phyloP scores from a whole-genome alignment of 2,797 vertebrate species.

The Emys orbicularis region DNA sequence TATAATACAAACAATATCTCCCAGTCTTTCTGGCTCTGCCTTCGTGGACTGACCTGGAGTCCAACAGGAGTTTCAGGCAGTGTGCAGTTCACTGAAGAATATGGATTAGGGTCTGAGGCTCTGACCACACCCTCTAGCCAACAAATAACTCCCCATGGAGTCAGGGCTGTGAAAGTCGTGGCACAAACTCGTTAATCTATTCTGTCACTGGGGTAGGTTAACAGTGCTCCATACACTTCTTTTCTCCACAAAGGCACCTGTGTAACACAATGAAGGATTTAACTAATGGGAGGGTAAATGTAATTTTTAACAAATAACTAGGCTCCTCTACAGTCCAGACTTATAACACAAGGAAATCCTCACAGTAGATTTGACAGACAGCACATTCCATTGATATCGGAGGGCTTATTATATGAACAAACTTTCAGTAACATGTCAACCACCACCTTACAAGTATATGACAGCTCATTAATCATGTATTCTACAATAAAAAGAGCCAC shows the following conservation, averaged over 20 bases:
- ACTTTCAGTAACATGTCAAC: neutral
- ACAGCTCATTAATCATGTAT: neutral
- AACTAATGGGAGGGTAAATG: neutral
- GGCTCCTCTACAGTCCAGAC: neutral
- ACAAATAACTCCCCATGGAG: neutral
- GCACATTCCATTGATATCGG: neutral
- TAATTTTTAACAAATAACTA: neutral
- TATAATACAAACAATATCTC: neutral
- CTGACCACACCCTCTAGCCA: neutral
- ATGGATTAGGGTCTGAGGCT: neutral
- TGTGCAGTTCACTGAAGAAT: neutral
- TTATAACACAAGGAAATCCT: neutral
- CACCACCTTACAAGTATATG: neutral
- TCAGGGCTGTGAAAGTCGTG: neutral
- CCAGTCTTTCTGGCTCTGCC: neutral
- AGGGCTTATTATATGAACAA: neutral
- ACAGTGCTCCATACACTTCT: neutral
- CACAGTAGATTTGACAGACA: neutral
- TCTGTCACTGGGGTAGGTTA: neutral
- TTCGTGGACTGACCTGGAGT: neutral
- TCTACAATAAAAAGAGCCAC: neutral
- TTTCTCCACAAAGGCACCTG: neutral
- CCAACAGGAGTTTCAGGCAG: neutral
- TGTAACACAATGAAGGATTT: neutral
- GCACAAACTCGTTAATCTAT: neutral